Evolutionary conservation across 2,888 invertebrate species (phyloP).

Genomic region (Molorchus minor): DNA sequence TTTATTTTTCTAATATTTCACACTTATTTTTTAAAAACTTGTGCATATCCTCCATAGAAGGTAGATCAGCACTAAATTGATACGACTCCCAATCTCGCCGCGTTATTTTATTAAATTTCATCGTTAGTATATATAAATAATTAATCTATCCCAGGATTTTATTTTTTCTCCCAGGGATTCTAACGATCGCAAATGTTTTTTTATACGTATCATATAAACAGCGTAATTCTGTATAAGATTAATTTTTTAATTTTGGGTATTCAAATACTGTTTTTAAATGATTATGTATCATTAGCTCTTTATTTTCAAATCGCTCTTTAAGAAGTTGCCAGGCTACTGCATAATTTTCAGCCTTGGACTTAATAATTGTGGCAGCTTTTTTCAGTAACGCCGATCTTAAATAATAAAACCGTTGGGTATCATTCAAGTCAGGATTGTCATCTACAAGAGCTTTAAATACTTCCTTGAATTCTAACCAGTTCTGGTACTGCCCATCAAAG

Average conservation of each 20-base stretch:
- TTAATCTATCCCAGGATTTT: not conserved
- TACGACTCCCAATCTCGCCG: not conserved
- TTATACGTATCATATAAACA: not conserved
- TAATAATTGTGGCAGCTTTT: not conserved
- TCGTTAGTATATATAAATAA: not conserved
- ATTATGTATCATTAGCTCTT: not conserved
- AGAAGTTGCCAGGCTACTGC: too few species aligned
- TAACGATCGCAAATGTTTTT: not conserved
- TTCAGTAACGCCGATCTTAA: not conserved
- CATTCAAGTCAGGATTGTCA: not conserved
- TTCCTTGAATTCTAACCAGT: not conserved
- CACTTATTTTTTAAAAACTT: slow-evolving; percentile 23
- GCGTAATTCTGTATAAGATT: slow-evolving; percentile 8
- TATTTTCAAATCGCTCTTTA: slow-evolving; percentile 1
- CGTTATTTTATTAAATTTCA: not conserved
- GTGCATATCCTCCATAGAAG: slow-evolving; percentile 23
- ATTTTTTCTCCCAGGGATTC: not conserved
- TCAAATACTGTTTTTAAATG: too few species aligned
- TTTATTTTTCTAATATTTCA: slow-evolving; percentile 25
- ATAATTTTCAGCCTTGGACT: not conserved
- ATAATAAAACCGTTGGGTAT: not conserved
- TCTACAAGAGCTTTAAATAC: not conserved
- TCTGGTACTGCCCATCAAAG: not conserved
- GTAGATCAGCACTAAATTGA: too few species aligned
- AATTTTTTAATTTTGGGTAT: not conserved